Conservation (phyloP, 1,140 invertebrate genomes). For the Brachionus plicatilis region DNA sequence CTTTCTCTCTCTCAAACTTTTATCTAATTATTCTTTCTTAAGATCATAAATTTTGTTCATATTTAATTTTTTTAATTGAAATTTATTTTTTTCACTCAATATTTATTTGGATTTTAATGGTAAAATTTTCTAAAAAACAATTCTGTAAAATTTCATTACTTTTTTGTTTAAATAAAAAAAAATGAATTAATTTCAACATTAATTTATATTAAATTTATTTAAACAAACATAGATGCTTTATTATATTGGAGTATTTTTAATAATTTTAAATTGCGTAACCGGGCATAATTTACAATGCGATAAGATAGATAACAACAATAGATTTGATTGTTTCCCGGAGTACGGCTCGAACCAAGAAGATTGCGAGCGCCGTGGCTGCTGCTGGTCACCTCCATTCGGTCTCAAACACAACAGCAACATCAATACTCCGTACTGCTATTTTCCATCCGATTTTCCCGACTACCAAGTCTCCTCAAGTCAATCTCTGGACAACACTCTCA, state of each 20-base stretch:
- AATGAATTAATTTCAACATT: no score
- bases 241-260: not conserved
- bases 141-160: no score
- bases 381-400: not conserved
- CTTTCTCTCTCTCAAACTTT: no score
- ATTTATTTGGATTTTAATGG: no score
- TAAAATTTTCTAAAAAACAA: no score
- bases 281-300: slow-evolving; percentile 31
- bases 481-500: not conserved
- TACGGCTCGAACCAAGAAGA: slow-evolving; percentile 15
- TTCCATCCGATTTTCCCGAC: slow-evolving; percentile 40
- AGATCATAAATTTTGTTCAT: no score
- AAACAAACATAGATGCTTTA: not conserved
- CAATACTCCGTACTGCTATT: slow-evolving; percentile 42
- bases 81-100: no score
- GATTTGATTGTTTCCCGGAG: slow-evolving; percentile 46
- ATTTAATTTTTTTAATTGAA: no score
- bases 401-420: not conserved
- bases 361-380: slow-evolving; percentile 36
- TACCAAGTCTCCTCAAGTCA: not conserved
- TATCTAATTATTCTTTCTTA: no score
- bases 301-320: slow-evolving; percentile 1
- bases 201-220: no score
- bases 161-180: no score
- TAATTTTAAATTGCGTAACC: not conserved